Conservation (phyloP, 2,113 vertebrate species). For the Aspidoscelis tigris region DNA sequence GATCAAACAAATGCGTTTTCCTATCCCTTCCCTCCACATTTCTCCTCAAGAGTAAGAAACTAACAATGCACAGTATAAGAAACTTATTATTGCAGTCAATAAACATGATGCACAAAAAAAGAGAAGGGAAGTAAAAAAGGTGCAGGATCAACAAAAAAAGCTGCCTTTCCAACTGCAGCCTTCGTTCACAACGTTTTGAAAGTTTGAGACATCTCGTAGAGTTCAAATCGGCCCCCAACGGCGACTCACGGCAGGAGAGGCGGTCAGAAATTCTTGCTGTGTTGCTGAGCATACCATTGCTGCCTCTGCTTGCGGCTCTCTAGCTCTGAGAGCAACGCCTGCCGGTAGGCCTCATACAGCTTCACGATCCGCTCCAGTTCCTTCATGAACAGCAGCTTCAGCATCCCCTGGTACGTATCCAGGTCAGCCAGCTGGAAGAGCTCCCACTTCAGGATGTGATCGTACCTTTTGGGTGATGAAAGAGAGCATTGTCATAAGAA, state of each 20-base stretch:
- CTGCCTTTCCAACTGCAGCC: slow-evolving; percentile 73
- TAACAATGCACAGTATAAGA: slow-evolving; percentile 40
- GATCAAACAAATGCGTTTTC: not conserved
- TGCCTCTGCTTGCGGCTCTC: slow-evolving; percentile 93
- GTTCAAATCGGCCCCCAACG: slow-evolving; percentile 48
- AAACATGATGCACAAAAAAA: slow-evolving; percentile 70
- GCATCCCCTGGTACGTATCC: slow-evolving; percentile 98
- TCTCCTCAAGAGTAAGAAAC: slow-evolving; percentile 57
- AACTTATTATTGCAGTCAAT: slow-evolving; percentile 51
- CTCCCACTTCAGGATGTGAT: slow-evolving; percentile 99
- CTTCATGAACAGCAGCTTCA: slow-evolving; percentile 99
- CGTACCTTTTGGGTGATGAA: slow-evolving; percentile 80
- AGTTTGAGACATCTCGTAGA: slow-evolving; percentile 59
- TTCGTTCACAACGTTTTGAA: slow-evolving; percentile 43
- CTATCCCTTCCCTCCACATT: not conserved
- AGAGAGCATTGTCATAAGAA: accelerated
- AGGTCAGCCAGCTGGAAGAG: slow-evolving; percentile 97
- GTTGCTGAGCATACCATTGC: slow-evolving; percentile 93
- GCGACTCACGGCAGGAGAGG: not conserved
- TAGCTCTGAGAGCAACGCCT: slow-evolving; percentile 90
- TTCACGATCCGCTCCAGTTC: slow-evolving; percentile 98
- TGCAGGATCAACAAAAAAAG: slow-evolving; percentile 70
- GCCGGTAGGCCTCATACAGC: slow-evolving; percentile 94
- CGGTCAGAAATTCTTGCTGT: slow-evolving; percentile 86
- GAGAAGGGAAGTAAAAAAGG: slow-evolving; percentile 70